Evolutionary conservation across 1,140 invertebrate genomes (phyloP).

Genomic region (Anastrepha obliqua): DNA sequence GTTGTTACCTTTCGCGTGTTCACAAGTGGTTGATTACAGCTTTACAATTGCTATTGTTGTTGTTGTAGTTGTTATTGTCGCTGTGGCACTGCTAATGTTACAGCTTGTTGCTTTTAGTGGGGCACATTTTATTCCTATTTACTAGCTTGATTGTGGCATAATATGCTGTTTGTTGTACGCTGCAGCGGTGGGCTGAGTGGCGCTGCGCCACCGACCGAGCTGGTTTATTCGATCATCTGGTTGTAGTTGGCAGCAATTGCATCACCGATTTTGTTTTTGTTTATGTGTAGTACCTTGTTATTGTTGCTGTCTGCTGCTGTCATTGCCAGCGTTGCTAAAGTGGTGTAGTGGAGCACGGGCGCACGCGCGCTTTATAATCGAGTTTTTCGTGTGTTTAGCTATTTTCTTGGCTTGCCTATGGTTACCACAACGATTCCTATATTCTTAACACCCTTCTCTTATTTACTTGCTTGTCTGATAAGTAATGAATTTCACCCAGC

Average conservation of each 20-base stretch:
- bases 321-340: background rate
- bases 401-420: background rate
- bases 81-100: background rate
- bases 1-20: background rate
- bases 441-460: background rate
- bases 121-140: slow-evolving; percentile 33
- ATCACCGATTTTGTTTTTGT: slow-evolving; percentile 18
- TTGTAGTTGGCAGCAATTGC: background rate
- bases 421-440: background rate
- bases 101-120: slow-evolving; percentile 40
- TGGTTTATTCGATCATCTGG: slow-evolving; percentile 2
- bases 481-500: no score
- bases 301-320: background rate
- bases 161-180: background rate
- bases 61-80: background rate
- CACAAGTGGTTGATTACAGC: slow-evolving; percentile 1
- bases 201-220: background rate
- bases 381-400: background rate
- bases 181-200: background rate
- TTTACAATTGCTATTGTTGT: background rate
- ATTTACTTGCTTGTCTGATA: no score
- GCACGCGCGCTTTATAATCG: background rate
- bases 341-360: slow-evolving; percentile 17
- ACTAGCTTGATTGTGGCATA: slow-evolving; percentile 11
- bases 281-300: background rate